Conservation (phyloP, 2,797 vertebrate species). For the Urocyon cinereoargenteus region DNA sequence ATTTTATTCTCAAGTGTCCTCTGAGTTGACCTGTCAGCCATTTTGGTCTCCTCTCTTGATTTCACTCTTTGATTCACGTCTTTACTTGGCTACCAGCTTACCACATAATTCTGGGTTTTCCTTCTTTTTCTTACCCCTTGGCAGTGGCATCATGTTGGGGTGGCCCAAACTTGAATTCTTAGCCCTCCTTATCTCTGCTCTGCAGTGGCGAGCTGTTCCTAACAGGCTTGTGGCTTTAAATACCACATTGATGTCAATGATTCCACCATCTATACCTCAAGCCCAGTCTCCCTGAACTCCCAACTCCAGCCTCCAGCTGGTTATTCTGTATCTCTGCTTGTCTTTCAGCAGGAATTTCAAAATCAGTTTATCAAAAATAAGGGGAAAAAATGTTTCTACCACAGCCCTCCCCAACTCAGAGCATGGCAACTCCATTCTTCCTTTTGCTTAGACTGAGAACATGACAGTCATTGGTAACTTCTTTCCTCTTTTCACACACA, state of each 20-base stretch:
- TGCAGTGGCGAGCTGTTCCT: neutral
- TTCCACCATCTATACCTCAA: fast-evolving
- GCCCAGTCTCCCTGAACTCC: neutral
- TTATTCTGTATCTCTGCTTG: neutral
- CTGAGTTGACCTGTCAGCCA: neutral
- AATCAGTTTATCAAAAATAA: neutral
- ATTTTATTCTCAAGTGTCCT: neutral
- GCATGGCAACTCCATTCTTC: no score
- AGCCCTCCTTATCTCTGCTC: fast-evolving
- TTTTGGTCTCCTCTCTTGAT: neutral
- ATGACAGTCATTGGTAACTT: no score
- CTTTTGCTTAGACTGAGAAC: neutral
- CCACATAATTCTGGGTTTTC: neutral
- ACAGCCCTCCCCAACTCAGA: neutral
- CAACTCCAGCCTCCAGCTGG: neutral
- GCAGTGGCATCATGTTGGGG: neutral
- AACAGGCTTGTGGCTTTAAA: neutral
- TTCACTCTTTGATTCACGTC: neutral
- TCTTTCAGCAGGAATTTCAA: neutral
- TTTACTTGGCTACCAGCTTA: neutral
- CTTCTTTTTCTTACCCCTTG: neutral
- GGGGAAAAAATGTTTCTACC: neutral
- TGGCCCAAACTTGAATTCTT: no score
- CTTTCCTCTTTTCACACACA: neutral
- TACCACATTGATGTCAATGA: neutral